Evolutionary conservation across 2,888 invertebrate genomes (phyloP), one percentile per base, ranked within the genome.

Genomic region (Dasypolia templi): DNA sequence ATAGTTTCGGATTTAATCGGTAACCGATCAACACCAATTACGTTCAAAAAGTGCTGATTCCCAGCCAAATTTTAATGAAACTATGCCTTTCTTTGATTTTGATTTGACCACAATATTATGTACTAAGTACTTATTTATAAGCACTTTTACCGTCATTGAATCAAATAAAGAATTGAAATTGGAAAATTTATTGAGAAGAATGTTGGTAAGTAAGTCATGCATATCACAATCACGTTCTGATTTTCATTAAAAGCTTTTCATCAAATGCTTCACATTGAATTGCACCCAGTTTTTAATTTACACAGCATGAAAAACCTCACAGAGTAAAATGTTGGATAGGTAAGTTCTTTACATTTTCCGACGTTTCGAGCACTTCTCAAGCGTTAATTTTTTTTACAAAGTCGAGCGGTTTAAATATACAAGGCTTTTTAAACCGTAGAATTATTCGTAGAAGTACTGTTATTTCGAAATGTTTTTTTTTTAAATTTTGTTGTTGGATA

Each of bases 281-380:
- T 63, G 82, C 56, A 67, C 53, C 32, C 26, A 62, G 55, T 75
- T 81, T 81, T 75, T 51, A 77, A 55, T 76, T 62, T n/a, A n/a
- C 32, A 51, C 22, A n/a, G 7, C 35, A 44, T 61, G 61, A 44
- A 44, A 55, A 79, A 77, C 26, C 61, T 77, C 12, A 65, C 44
- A 46, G 22, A 77, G 35, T 51, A 56, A 77, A 67, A 62, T 51
- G 64, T 51, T 19, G 55, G 1, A 44, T 51, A 51, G 1, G 39
- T 29, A 39, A 77, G 69, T 46, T 39, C 61, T 51, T 65, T 22
- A 79, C 59, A 56, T 79, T 79, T 77, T 46, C 56, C 32, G 26
- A 58, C 51, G 62, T 58, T 76, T 51, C n/a, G 11, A 69, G 55
- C 42, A 51, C 32, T 77, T 59, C 55, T 53, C n/a, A 44, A 44